Evolutionary conservation across 2,797 vertebrate genomes (phyloP), one percentile per base, ranked within the genome.

Genomic region (Trematomus bernacchii): DNA sequence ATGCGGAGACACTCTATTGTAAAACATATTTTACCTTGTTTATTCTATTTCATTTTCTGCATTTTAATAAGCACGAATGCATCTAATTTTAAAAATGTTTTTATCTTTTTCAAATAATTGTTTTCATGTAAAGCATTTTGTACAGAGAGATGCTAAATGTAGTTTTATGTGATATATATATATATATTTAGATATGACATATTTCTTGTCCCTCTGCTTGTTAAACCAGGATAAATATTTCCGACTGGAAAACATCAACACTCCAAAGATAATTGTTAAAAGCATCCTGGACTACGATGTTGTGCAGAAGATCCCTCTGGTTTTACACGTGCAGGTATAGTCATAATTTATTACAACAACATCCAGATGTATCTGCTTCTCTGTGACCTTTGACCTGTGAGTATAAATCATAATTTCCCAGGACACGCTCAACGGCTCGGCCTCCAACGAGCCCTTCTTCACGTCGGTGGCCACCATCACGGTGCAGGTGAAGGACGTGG

Each of bases 281-380:
- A 95, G 87, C 61, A 16, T 92, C 54, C 78, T 96, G 60, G 95
- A 96, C 87, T 95, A 94, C 2, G 95, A 96, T 6, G 84, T 89
- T 0, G 80, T 95, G 1, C 94, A 95, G 61, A 94, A 94, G 86
- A 87, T 95, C 76, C 91, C 92, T 33, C 76, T 95, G 82, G 87
- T 94, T 16, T 42, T 96, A 58, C 94, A 94, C 8, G 94, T 94
- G 1, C 94, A 95, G 94, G 95, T 96, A 88, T 11, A 48, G 1
- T 9, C 0, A 16, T 30, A 9, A 18, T 16, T 21, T 1, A 14
- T 12, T 0, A 1, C 5, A 27, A n/a, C 11, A 15, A 3, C 37
- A 1, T 43, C 50, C 4, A 1, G 23, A 21, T 8, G 27, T 3
- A 0, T 5, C 44, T 0, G 30, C 0, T 16, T 27, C 6, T 46